Evolutionary conservation across 2,888 invertebrate species (phyloP).

Genomic region (Drosophila colorata): DNA sequence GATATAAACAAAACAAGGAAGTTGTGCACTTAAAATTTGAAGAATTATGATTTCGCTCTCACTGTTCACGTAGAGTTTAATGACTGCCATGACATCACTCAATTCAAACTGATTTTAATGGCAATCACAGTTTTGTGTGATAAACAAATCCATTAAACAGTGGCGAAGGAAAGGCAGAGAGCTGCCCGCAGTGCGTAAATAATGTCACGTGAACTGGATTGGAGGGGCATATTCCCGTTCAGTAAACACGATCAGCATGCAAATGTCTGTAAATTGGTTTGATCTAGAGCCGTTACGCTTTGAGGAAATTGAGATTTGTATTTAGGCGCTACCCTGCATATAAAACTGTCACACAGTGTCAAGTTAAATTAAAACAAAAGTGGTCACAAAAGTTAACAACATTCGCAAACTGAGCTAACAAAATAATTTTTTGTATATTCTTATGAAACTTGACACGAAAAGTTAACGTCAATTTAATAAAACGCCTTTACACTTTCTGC

Average conservation of each 20-base stretch:
- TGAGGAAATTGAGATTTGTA: not conserved
- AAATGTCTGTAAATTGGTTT: slow-evolving; percentile 37
- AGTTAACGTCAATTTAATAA: slow-evolving; percentile 3
- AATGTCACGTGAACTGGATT: slow-evolving; percentile 50
- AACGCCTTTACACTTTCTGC: slow-evolving; percentile 4
- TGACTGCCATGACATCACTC: slow-evolving; percentile 16
- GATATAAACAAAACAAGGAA: not conserved
- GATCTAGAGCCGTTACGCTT: slow-evolving; percentile 13
- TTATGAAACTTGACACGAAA: not conserved
- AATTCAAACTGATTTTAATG: slow-evolving; percentile 13
- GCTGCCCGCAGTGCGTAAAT: slow-evolving; percentile 13
- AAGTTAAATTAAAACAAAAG: too few species aligned
- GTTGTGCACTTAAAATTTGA: not conserved
- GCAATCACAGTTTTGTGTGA: slow-evolving; percentile 15
- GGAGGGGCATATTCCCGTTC: slow-evolving; percentile 40
- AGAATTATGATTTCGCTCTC: not conserved
- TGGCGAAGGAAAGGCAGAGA: slow-evolving; percentile 8
- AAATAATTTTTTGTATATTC: too few species aligned
- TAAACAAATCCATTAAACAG: slow-evolving; percentile 46
- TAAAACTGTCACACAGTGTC: not conserved
- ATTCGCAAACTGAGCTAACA: not conserved
- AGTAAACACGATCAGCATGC: slow-evolving; percentile 30
- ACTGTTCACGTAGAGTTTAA: not conserved
- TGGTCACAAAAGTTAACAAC: too few species aligned
- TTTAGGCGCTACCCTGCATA: not conserved